phyloP scores from a whole-genome alignment of 2,797 vertebrate genomes.

The Mionectes olivaceus region DNA sequence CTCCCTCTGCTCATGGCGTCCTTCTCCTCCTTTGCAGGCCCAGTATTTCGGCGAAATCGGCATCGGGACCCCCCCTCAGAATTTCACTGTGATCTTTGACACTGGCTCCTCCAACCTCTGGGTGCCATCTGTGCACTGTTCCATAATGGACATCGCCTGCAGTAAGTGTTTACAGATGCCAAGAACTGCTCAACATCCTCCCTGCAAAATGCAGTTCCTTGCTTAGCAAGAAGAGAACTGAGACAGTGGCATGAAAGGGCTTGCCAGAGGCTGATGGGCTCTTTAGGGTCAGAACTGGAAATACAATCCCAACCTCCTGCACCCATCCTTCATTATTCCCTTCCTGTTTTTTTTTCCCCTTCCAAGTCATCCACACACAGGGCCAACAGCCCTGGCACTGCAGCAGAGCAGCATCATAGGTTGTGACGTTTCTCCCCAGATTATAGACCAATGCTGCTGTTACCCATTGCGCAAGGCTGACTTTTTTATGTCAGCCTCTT shows the following conservation, averaged over 20 bases:
- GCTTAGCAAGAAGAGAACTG: background rate
- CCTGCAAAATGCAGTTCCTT: background rate
- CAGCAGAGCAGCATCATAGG: background rate
- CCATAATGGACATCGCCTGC: conserved; percentile 87
- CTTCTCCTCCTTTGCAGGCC: conserved; percentile 57
- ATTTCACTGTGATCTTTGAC: conserved; percentile 95
- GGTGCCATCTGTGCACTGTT: conserved; percentile 93
- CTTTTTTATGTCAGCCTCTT: background rate
- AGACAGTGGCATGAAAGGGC: background rate
- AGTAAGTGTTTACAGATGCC: conserved; percentile 78
- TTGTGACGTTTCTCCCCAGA: conserved; percentile 10
- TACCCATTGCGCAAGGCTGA: conserved; percentile 1
- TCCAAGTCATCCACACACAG: fast-evolving
- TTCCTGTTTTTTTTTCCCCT: background rate
- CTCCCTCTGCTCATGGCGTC: background rate
- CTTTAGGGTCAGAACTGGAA: background rate
- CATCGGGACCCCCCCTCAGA: conserved; percentile 88
- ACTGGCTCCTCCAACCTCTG: conserved; percentile 97
- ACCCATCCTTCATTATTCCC: background rate
- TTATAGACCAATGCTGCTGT: background rate
- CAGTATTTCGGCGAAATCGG: conserved; percentile 92
- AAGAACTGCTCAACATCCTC: background rate
- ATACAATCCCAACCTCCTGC: background rate
- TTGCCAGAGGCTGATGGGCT: background rate
- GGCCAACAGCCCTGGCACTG: background rate